These are phyloP conservation scores for Blastomussa wellsi DNA, from an alignment of 92 coral and sea anemone species.

Conservation along the genomic window DNA sequence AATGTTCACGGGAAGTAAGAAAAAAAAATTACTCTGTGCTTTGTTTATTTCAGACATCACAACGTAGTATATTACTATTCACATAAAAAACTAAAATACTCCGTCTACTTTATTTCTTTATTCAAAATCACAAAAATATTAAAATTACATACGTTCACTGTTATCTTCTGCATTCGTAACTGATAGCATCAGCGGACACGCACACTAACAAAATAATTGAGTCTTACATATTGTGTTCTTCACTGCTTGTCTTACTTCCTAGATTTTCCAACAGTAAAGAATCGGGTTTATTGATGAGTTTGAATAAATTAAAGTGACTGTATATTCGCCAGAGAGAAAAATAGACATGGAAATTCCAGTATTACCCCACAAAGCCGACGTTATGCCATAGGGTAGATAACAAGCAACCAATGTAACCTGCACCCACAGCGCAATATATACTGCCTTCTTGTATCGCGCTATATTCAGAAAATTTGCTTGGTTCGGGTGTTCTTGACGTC, in stretches of 20 bases:
- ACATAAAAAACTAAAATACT: too few species aligned
- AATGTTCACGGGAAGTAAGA: too few species aligned
- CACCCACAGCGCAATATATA: background rate
- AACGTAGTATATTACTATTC: too few species aligned
- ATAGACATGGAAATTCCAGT: too few species aligned
- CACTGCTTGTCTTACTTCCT: conserved; percentile 15
- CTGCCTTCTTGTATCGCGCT: background rate
- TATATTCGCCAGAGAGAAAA: background rate
- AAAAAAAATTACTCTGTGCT: too few species aligned
- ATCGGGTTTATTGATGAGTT: conserved; percentile 38
- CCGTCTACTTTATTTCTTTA: too few species aligned
- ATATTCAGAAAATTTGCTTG: background rate
- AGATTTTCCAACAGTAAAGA: conserved; percentile 31
- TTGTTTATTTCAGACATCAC: too few species aligned
- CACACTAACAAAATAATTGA: background rate
- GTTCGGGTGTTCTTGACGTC: background rate
- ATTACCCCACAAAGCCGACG: background rate
- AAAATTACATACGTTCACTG: too few species aligned
- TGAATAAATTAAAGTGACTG: conserved; percentile 5
- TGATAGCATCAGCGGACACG: too few species aligned
- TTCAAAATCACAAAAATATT: too few species aligned
- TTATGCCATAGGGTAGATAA: background rate
- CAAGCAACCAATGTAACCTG: background rate
- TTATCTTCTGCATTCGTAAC: too few species aligned
- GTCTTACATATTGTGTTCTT: background rate